Percentiles rank a stretch among this genome's conserved stretches.
These are phyloP conservation scores for Ophion ellenae DNA, from an alignment of 2,888 invertebrate genomes.

Conservation along the genomic window DNA sequence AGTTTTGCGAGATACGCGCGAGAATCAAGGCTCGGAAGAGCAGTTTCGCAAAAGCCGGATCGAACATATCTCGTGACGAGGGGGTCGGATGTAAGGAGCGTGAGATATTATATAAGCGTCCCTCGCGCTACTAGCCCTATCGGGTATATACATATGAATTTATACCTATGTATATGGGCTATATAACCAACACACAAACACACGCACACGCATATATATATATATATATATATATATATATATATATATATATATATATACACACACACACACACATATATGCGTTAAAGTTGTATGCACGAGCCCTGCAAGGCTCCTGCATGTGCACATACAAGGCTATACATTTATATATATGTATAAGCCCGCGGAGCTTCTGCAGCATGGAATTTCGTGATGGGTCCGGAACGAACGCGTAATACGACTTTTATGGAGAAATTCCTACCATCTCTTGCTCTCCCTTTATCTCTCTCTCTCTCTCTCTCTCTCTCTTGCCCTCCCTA, in stretches of 20 bases:
- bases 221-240: no score
- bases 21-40: conserved; percentile 23
- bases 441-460: conserved; percentile 50
- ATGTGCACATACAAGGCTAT: conserved; percentile 19
- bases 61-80: conserved; percentile 33
- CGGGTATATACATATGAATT: conserved; percentile 1
- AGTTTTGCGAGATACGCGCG: not conserved
- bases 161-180: not conserved
- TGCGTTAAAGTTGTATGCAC: conserved; percentile 5
- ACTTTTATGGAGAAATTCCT: conserved; percentile 81
- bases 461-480: conserved; percentile 39
- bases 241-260: no score
- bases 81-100: conserved; percentile 61
- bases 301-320: conserved; percentile 29
- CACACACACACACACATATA: not conserved
- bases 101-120: conserved; percentile 64
- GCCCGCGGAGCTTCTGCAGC: conserved; percentile 57
- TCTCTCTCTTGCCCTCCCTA: conserved; percentile 28
- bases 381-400: conserved; percentile 79
- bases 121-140: conserved; percentile 38
- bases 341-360: not conserved
- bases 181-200: not conserved
- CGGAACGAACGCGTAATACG: conserved; percentile 83
- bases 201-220: not conserved
- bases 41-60: conserved; percentile 54